These are phyloP conservation scores for Gorsachius goisagi DNA, from an alignment of 2,113 vertebrate species.

Conservation along the genomic window DNA sequence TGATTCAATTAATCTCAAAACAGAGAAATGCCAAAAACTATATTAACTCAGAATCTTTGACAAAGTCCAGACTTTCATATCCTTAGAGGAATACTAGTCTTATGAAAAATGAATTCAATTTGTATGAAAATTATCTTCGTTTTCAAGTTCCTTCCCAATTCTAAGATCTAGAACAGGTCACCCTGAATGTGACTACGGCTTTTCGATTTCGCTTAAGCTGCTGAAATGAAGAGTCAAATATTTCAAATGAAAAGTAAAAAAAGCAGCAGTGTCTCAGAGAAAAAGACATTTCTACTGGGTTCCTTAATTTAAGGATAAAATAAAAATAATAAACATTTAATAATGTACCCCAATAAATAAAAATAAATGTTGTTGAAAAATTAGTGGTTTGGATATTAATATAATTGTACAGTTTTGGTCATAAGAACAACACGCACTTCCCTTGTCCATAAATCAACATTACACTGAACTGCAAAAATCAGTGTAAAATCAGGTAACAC, in stretches of 20 bases:
- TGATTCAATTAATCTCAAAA: constrained; percentile 55
- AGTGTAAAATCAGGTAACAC: not conserved
- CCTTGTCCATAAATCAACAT: not conserved
- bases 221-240: not conserved
- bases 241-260: not conserved
- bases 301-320: not conserved
- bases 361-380: not conserved
- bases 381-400: not conserved
- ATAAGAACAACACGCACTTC: not conserved
- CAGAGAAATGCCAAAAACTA: constrained; percentile 41
- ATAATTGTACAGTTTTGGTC: not conserved
- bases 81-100: not conserved
- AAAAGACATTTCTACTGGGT: not conserved
- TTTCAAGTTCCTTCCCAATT: not conserved
- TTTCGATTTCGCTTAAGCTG: not conserved
- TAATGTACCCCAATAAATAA: not conserved
- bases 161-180: not conserved
- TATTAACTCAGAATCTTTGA: constrained; percentile 35
- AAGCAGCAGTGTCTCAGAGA: not conserved
- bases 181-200: not conserved
- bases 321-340: not conserved
- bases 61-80: not conserved
- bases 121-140: not conserved
- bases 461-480: not conserved
- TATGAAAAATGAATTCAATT: not conserved